Evolutionary conservation across 2,113 vertebrate species (phyloP).

Genomic region (Tyto alba): DNA sequence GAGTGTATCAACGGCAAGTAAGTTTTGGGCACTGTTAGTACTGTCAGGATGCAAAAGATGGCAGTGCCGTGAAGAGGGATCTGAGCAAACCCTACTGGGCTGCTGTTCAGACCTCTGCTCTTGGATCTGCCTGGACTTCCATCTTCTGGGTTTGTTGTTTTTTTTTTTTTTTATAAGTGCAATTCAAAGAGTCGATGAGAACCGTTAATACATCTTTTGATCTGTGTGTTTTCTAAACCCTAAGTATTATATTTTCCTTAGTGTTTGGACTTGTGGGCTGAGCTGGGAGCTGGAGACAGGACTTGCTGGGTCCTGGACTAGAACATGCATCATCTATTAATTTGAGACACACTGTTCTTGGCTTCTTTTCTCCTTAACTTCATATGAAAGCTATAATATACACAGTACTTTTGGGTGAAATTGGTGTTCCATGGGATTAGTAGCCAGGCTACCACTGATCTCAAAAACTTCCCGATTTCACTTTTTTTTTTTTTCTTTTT

Average conservation of each 20-base stretch:
- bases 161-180: background rate
- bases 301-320: background rate
- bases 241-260: background rate
- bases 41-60: constrained; percentile 8
- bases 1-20: background rate
- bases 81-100: background rate
- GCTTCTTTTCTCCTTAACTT: background rate
- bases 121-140: background rate
- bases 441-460: background rate
- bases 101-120: background rate
- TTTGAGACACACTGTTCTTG: background rate
- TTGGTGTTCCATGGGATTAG: background rate
- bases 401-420: background rate
- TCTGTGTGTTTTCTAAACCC: background rate
- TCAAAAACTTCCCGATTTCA: background rate
- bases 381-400: background rate
- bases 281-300: background rate
- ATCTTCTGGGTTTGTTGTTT: background rate
- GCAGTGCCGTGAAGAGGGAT: background rate
- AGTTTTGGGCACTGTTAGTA: background rate
- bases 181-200: background rate
- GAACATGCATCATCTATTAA: background rate
- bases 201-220: background rate
- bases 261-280: background rate
- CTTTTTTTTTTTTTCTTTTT: background rate